A percentile compares a stretch with the other conserved stretches of the same genome.
These are phyloP conservation scores for Sinodicranocentrus sp. DNA, from an alignment of 2,888 invertebrate species.

Conservation along the genomic window DNA sequence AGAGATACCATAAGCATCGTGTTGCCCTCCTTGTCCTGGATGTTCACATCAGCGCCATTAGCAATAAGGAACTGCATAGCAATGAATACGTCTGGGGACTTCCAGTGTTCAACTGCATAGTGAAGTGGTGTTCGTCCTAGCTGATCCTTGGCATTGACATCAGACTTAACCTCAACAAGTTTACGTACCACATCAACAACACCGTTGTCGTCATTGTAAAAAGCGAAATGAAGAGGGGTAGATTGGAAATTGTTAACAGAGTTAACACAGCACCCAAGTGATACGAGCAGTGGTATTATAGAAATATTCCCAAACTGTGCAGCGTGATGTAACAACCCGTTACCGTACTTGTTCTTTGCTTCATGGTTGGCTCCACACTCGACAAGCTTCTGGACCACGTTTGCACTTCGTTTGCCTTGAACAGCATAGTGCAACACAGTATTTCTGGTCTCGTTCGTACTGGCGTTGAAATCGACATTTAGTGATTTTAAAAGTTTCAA, in stretches of 20 bases:
- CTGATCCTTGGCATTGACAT: background rate
- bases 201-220: background rate
- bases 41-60: background rate
- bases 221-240: background rate
- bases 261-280: too few relatives aligned
- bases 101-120: too few relatives aligned
- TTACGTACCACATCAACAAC: background rate
- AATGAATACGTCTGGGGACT: too few relatives aligned
- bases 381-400: background rate
- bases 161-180: background rate
- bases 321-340: background rate
- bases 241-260: background rate
- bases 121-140: too few relatives aligned
- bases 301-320: background rate
- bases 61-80: too few relatives aligned
- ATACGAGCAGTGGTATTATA: background rate
- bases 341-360: background rate
- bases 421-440: background rate
- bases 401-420: background rate
- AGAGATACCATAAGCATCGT: too few relatives aligned
- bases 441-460: too few relatives aligned
- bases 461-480: too few relatives aligned
- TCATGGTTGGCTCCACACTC: background rate
- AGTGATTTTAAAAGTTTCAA: too few relatives aligned
- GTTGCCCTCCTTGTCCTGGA: background rate